These are phyloP conservation scores for Clamator glandarius DNA, from an alignment of 2,797 vertebrate species.

Conservation along the genomic window DNA sequence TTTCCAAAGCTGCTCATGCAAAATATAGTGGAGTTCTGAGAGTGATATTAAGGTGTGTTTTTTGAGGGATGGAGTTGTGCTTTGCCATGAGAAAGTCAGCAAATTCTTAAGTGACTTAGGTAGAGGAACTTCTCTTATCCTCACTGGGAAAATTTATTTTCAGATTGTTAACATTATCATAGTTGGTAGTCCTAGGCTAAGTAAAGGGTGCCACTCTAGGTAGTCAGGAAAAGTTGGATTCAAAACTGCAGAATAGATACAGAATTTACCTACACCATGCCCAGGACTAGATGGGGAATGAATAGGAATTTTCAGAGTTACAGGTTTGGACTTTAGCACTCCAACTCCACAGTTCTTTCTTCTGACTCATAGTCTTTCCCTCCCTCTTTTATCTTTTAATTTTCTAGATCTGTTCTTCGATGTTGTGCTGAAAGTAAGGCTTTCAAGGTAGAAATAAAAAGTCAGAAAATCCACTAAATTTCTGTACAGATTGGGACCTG, in stretches of 20 bases:
- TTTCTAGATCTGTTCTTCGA: neutral
- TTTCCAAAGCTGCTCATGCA: neutral
- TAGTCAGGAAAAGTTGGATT: neutral
- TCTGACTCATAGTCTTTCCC: neutral
- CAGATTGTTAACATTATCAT: rapidly evolving
- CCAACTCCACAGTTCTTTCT: neutral
- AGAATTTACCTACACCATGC: neutral
- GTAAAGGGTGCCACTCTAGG: neutral
- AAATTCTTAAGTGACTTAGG: neutral
- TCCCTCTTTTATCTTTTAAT: neutral
- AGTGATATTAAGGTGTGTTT: neutral
- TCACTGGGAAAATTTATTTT: neutral
- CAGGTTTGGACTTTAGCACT: neutral
- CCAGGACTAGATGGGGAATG: neutral
- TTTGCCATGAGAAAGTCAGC: neutral
- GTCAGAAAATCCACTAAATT: neutral
- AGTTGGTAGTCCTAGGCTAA: neutral
- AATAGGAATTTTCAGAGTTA: neutral
- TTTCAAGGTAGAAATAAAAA: neutral
- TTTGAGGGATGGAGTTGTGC: neutral
- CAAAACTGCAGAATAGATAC: neutral
- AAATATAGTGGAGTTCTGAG: neutral
- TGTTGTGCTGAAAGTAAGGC: neutral
- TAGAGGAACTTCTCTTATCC: neutral
- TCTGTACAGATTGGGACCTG: neutral